Evolutionary conservation across 2,888 invertebrate genomes (phyloP), one percentile per base, ranked within the genome.

Genomic region (Boloria euphrosyne): DNA sequence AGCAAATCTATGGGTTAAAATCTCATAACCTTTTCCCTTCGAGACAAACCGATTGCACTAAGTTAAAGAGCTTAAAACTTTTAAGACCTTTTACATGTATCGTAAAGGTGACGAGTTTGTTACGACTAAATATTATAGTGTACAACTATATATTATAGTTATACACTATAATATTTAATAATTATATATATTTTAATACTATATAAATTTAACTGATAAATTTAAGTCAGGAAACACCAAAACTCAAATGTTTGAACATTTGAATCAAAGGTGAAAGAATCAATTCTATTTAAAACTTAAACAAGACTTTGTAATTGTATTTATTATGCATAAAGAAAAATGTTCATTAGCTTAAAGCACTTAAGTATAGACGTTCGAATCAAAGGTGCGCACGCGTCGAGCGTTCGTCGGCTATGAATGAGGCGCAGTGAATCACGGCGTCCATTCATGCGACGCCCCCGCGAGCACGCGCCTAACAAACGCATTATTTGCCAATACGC

Each of bases 11-110:
- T 86, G 84, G 89, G 84, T 87, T 83, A 83, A 87, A 86, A 90
- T 90, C 89, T 89, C 82, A 80, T 89, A 89, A 90, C 88, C 88
- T 90, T 87, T 89, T 89, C 88, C 85, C 85, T 88, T 82, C 79
- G 83, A 87, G 85, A 82, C 80, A 84, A 86, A 83, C 78, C 78
- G 80, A 80, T 78, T 78, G 51, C 47, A 53, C 52, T 68, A 59
- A 62, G 61, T 76, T 83, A 79, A 70, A 71, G 72, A 68, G 71
- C 70, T 65, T 69, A 60, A 70, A 65, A 75, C 74, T 80, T 53
- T 63, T 72, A 74, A 72, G 79, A 72, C 68, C 75, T 69, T 81
- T 82, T 78, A 82, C 76, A 78, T 72, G 68, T 68, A 65, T 70
- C 76, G 75, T 73, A 46, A 10, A 13, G 46, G 7, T 13, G 65